phyloP scores from a whole-genome alignment of 2,113 vertebrate genomes.

The Mesoclemmys tuberculata region DNA sequence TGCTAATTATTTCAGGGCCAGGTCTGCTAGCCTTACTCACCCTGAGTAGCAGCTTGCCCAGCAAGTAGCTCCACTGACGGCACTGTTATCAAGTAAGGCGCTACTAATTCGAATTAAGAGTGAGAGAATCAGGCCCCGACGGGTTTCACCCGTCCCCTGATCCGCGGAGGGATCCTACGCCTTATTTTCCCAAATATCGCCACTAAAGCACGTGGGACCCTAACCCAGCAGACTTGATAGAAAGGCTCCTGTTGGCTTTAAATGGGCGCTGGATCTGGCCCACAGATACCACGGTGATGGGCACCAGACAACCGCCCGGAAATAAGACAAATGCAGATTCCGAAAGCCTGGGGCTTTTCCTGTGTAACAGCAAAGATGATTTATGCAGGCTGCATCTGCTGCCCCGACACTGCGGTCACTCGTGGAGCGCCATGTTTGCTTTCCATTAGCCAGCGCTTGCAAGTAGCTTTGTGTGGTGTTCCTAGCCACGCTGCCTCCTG shows the following conservation, averaged over 20 bases:
- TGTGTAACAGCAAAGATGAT: not conserved
- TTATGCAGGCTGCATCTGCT: not conserved
- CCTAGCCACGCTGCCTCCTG: accelerated
- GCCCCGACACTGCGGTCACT: not conserved
- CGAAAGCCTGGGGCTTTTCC: not conserved
- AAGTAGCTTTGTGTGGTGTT: not conserved
- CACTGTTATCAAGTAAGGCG: too few species aligned
- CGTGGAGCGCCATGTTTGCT: not conserved
- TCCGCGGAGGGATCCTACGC: not conserved
- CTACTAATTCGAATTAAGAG: not conserved
- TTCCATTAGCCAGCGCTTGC: not conserved
- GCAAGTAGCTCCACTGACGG: not conserved
- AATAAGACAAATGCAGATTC: not conserved
- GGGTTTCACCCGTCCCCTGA: not conserved
- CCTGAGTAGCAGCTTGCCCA: not conserved
- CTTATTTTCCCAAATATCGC: too few species aligned
- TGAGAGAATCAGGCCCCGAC: not conserved
- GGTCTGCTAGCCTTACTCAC: too few species aligned
- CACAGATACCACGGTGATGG: not conserved
- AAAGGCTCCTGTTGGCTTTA: not conserved
- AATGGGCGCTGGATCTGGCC: not conserved
- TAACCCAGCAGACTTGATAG: not conserved
- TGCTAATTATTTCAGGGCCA: not conserved
- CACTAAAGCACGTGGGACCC: not conserved
- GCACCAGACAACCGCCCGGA: not conserved